Percentiles rank a stretch among this genome's conserved stretches.
Evolutionary conservation across 2,888 invertebrate species (phyloP).

Genomic region (Amphipyra tragopoginis): DNA sequence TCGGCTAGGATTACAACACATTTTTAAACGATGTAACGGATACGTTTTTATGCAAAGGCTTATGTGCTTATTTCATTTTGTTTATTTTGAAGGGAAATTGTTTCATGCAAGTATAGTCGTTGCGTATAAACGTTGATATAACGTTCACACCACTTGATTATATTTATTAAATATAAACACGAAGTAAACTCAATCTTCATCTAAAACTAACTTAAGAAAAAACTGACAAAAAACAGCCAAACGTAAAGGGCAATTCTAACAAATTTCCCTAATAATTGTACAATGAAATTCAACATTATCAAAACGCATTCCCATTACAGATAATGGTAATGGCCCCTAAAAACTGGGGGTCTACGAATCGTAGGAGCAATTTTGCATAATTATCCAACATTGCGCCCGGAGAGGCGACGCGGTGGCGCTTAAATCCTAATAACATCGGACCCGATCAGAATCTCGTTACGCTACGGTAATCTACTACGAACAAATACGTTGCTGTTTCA

Average conservation of each 20-base stretch:
- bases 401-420: conserved; percentile 81
- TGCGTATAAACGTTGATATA: neutral
- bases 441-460: conserved; percentile 87
- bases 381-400: conserved; percentile 79
- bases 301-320: conserved; percentile 87
- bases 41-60: conserved; percentile 44
- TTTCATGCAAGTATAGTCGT: conserved; percentile 2
- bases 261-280: conserved; percentile 81
- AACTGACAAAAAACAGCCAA: conserved; percentile 75
- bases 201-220: conserved; percentile 48
- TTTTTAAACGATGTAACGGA: conserved; percentile 62
- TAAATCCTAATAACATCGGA: conserved; percentile 87
- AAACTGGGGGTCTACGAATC: conserved; percentile 86
- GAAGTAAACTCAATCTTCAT: conserved; percentile 18
- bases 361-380: conserved; percentile 89
- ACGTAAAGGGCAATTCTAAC: conserved; percentile 73
- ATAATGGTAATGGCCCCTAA: conserved; percentile 87
- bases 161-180: neutral
- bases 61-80: conserved; percentile 20
- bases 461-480: conserved; percentile 80
- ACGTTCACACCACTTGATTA: conserved; percentile 2
- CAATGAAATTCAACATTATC: conserved; percentile 87
- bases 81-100: conserved; percentile 10
- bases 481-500: conserved; percentile 78
- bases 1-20: conserved; percentile 76